phyloP scores from a whole-genome alignment of 2,797 vertebrate genomes.

The Macropodus opercularis region DNA sequence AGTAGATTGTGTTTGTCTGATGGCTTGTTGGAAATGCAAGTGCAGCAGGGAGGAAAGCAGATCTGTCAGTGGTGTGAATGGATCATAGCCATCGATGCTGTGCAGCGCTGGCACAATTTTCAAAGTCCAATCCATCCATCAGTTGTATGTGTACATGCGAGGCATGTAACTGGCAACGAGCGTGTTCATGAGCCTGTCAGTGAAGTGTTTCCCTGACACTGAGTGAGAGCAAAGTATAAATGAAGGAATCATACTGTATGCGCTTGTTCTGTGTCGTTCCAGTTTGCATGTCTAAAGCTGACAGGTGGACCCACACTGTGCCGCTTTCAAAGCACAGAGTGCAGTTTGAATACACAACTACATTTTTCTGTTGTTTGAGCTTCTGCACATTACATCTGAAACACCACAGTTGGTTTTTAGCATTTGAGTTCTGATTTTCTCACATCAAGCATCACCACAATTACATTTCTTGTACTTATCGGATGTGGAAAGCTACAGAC shows the following conservation, averaged over 20 bases:
- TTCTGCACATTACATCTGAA: background rate
- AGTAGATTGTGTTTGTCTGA: slow-evolving; percentile 46
- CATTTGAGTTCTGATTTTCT: no score
- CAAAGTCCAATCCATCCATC: slow-evolving; percentile 52
- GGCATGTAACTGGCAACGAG: background rate
- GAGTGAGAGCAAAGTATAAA: slow-evolving; percentile 17
- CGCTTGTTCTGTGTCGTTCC: slow-evolving; percentile 2
- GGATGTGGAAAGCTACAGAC: background rate
- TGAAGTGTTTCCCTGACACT: slow-evolving; percentile 24
- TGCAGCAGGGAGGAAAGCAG: slow-evolving; percentile 20
- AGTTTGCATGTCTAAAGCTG: slow-evolving; percentile 19
- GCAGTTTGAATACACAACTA: slow-evolving; percentile 7
- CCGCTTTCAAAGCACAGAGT: background rate
- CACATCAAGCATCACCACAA: no score
- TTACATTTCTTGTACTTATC: background rate
- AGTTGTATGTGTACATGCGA: slow-evolving; percentile 4
- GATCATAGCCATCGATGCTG: slow-evolving; percentile 44
- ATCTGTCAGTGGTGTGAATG: slow-evolving; percentile 46
- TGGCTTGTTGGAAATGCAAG: slow-evolving; percentile 39
- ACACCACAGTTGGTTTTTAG: no score
- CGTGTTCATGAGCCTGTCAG: background rate
- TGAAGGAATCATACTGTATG: background rate
- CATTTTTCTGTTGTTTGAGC: background rate
- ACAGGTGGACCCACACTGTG: slow-evolving; percentile 7
- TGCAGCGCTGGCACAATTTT: slow-evolving; percentile 49